Evolutionary conservation across 2,113 vertebrate genomes (phyloP), one percentile per base, ranked within the genome.

Genomic region (Callaeas wilsoni): DNA sequence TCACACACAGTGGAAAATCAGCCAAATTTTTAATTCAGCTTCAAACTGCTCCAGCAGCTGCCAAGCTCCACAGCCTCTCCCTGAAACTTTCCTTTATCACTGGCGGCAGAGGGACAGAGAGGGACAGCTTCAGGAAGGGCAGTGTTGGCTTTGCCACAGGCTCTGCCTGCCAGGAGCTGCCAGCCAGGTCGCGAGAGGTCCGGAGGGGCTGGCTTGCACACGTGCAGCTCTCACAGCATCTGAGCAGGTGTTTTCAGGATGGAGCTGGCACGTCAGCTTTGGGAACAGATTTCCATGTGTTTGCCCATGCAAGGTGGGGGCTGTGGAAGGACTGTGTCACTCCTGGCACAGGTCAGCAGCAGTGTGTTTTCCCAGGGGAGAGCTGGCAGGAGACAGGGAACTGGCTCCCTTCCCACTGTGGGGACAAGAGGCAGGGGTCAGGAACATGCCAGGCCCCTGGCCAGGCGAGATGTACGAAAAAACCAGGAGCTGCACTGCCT

Each of bases 151-250:
- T 17, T 39, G 69, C 41, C 74, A 78, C 18, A 1, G 2, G 37
- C 27, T 65, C 44, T 62, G 68, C 50, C 55, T 44, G 55, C 50
- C 5, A 27, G 33, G 19, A 83, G 56, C 67, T 0, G 3, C 33
- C 84, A 80, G 76, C 33, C 2, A 0, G 33, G 60, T 60, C 3
- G 0, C 2, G 0, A 50, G 27, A 3, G 1, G 10, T 22, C 42
- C 4, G 0, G 7, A 39, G 68, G 33, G 6, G 12, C 52, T 2
- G 2, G 57, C 47, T 59, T 4, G 0, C 62, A 44, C n/a, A 4
- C 21, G 77, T 91, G 84, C 69, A 35, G 1, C 1, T 0, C 39
- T 46, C 62, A 57, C 42, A 55, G 57, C 37, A 23, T 13, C 47
- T 2, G 1, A 76, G 87, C 91, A 89, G 91, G 78, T 89, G 93